These are phyloP conservation scores for Euclidia mi DNA, from an alignment of 2,888 invertebrate species.

Conservation along the genomic window DNA sequence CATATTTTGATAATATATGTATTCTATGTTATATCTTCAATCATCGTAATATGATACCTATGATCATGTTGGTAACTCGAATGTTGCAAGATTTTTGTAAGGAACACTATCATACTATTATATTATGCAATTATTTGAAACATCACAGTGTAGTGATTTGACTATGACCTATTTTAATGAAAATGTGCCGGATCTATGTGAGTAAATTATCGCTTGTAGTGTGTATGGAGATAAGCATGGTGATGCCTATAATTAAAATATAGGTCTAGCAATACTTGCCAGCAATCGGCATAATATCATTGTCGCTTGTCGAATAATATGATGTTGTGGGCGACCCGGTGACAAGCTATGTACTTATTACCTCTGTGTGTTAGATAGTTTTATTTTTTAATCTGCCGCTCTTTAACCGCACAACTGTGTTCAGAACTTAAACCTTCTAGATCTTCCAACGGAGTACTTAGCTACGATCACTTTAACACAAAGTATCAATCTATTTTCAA, in stretches of 20 bases:
- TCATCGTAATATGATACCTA: conserved; percentile 18
- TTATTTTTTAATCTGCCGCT: conserved; percentile 68
- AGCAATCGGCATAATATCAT: conserved; percentile 72
- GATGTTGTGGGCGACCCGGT: conserved; percentile 72
- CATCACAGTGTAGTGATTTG: conserved; percentile 48
- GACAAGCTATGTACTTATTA: conserved; percentile 75
- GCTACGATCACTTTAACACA: neutral
- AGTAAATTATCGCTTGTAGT: conserved; percentile 87
- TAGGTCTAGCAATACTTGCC: conserved; percentile 73
- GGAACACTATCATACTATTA: conserved; percentile 29
- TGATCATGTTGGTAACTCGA: conserved; percentile 24
- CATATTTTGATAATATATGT: conserved; percentile 30
- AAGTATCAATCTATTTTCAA: neutral
- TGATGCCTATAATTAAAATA: conserved; percentile 74
- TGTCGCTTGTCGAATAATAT: conserved; percentile 79
- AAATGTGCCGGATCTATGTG: conserved; percentile 83
- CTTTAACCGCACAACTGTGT: conserved; percentile 73
- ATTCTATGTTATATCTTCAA: conserved; percentile 29
- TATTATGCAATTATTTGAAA: conserved; percentile 36
- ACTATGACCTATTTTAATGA: conserved; percentile 62
- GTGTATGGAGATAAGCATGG: conserved; percentile 83
- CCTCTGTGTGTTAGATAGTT: conserved; percentile 79
- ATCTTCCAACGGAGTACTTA: neutral
- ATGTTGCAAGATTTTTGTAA: conserved; percentile 14
- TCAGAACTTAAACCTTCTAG: conserved; percentile 19